Evolutionary conservation across 2,797 vertebrate genomes (phyloP).

Genomic region (Balearica regulorum): DNA sequence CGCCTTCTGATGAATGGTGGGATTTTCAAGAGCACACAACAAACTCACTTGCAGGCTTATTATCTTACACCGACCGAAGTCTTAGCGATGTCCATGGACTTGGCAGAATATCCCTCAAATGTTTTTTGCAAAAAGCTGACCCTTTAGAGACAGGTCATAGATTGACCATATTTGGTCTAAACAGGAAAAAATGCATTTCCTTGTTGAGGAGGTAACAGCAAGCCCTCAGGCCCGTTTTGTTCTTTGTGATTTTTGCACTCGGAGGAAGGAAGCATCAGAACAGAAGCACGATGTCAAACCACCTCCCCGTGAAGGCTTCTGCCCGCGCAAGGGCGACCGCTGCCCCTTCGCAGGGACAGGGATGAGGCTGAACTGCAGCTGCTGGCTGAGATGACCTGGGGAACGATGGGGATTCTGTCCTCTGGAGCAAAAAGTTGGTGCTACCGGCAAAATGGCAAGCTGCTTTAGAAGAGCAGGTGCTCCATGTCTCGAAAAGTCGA

Average conservation of each 20-base stretch:
- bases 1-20: background rate
- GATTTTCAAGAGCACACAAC: background rate
- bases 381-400: fast-evolving
- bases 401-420: background rate
- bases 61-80: background rate
- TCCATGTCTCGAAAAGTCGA: fast-evolving
- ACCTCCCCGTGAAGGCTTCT: background rate
- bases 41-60: background rate
- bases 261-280: background rate
- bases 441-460: background rate
- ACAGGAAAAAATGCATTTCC: background rate
- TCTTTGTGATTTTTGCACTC: background rate
- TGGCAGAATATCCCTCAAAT: background rate
- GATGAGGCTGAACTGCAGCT: background rate
- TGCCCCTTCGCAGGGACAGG: background rate
- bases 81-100: background rate
- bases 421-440: background rate
- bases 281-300: background rate
- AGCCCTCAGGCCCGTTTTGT: background rate
- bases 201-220: background rate
- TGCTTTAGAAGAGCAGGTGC: background rate
- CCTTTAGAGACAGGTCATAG: background rate
- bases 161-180: background rate
- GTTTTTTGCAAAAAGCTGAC: background rate
- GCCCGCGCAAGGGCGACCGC: background rate